Evolutionary conservation across 2,113 vertebrate species (phyloP), one percentile per base, ranked within the genome.

Genomic region (Fulmarus glacialis): DNA sequence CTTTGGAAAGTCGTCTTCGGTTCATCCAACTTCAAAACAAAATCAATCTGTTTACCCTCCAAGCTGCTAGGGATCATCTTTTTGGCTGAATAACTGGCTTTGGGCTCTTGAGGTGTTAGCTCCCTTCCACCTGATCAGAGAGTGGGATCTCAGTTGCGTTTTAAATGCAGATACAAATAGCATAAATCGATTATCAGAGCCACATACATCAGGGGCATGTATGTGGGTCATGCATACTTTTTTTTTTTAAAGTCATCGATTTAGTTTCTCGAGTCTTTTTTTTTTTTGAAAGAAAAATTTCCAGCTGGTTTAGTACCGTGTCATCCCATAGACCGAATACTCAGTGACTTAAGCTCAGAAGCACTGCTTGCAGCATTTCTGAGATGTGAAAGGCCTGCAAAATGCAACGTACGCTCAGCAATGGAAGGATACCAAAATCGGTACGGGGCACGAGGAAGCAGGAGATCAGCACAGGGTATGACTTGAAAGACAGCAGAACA

Each of bases 401-500:
- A 83, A 79, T 19, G 20, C 66, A 83, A 38, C 1, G 1, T 42
- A 42, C 1, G 4, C 75, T 95, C 62, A 79, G 52, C 36, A 67
- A 42, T 1, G 3, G 56, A 72, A 87, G 64, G 78, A 82, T 82
- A 80, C 40, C 58, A 72, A 93, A 93, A 82, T 23, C 43, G 52
- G 21, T 87, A 64, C 0, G 4, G 52, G 30, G 75, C 52, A 58
- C 0, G 0, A 58, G 29, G 42, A 97, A 91, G 50, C 42, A 78
- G 56, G 66, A 75, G 55, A 87, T 83, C 63, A 90, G 50, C 2
- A 1, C 43, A 72, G 18, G 38, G 27, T 82, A 36, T 73, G 45
- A 92, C 53, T 82, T 92, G 85, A 95, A 91, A 95, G 82, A 90
- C 81, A 73, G 38, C 40, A 90, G 88, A 92, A 53, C 15, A 50